Evolutionary conservation across 2,888 invertebrate species (phyloP), one percentile per base, ranked within the genome.

Genomic region (Pollenia angustigena): DNA sequence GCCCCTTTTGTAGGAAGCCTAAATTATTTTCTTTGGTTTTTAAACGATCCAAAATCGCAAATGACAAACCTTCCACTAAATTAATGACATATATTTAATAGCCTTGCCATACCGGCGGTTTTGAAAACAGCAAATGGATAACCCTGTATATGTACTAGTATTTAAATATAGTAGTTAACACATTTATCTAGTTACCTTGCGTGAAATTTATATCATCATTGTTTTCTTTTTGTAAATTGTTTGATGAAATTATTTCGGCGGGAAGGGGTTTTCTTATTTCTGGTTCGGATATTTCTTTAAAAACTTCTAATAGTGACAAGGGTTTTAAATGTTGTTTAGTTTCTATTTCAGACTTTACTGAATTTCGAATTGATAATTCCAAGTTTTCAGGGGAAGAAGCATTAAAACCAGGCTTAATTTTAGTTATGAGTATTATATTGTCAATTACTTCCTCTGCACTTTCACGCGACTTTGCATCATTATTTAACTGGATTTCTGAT

Each of bases 321-420:
- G 87, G 64, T 42, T 87, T 88, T 9, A 82, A 64, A 50, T 79
- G 58, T 44, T 87, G 85, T 16, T 89, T 88, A n/a, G 76, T 46
- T 71, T 90, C 90, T 8, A 91, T 90, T 87, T 91, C 90, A 40
- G 88, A 90, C 72, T 91, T 90, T 1, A 92, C 91, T 0, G 90
- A 90, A 87, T 90, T 90, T 0, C 91, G 88, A 71, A 92, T 92
- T 32, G 89, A 89, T 75, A 92, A 88, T 75, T 92, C 92, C 32
- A 92, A 82, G 6, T 84, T 79, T 54, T 76, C 83, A 0, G 54
- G 7, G 64, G 9, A 76, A 56, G 48, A 9, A 8, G 16, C 16
- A 52, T 32, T 32, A 32, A 32, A 6, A 32, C 32, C 32, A 32
- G 32, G 32, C 32, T 32, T 32, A 32, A 6, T 32, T 32, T 6